Evolutionary conservation across 1,140 invertebrate genomes (phyloP).

Genomic region (Sipha flava): DNA sequence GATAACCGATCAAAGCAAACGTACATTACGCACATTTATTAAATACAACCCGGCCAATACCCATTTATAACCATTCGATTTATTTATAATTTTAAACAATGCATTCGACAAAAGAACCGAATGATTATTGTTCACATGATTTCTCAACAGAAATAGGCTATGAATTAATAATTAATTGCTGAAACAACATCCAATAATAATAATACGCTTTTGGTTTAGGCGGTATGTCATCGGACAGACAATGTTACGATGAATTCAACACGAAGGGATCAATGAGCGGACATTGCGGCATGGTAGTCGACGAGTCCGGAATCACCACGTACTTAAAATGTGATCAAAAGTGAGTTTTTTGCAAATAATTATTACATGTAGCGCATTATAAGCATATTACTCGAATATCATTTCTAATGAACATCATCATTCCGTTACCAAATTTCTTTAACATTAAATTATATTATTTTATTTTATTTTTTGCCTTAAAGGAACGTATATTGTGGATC

Average conservation of each 20-base stretch:
- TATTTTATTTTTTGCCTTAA: slow-evolving; percentile 37
- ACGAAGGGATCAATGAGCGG: slow-evolving; percentile 86
- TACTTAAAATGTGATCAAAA: slow-evolving; percentile 78
- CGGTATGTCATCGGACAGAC: slow-evolving; percentile 62
- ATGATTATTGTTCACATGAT: neutral
- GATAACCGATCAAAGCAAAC: no score
- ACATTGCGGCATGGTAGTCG: slow-evolving; percentile 76
- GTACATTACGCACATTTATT: no score
- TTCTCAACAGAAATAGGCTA: neutral
- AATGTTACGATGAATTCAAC: slow-evolving; percentile 91
- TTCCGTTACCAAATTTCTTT: neutral
- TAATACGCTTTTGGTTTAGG: slow-evolving; percentile 44
- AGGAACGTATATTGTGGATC: slow-evolving; percentile 84
- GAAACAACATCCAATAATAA: neutral
- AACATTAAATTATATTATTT: slow-evolving; percentile 26
- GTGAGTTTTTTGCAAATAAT: slow-evolving; percentile 57
- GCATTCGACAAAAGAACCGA: neutral
- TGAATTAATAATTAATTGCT: neutral
- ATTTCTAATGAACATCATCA: no score
- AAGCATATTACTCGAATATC: no score
- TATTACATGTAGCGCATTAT: neutral
- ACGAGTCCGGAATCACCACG: slow-evolving; percentile 62
- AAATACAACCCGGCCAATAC: no score
- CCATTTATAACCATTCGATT: no score
- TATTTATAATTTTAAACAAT: no score